These are phyloP conservation scores for Apantesis nais DNA, from an alignment of 2,888 invertebrate species.

Conservation along the genomic window DNA sequence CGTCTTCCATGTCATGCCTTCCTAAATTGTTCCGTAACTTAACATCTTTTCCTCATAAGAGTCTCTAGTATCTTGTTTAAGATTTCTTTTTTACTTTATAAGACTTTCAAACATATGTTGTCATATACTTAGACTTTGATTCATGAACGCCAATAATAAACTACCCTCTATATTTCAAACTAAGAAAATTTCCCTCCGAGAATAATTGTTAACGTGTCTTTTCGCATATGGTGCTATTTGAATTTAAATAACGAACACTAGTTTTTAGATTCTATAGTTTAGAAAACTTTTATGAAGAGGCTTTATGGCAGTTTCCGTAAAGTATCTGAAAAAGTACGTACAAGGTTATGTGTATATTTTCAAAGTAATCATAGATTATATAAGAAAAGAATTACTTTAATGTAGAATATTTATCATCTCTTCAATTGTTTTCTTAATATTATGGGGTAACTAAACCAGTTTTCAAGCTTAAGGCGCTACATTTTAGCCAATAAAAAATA, in stretches of 20 bases:
- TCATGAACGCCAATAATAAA: constrained; percentile 10
- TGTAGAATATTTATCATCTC: too few species aligned
- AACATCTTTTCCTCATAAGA: not conserved
- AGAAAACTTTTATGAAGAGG: not conserved
- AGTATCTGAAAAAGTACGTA: not conserved
- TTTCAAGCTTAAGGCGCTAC: not conserved
- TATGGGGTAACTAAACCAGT: not conserved
- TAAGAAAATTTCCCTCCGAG: constrained; percentile 30
- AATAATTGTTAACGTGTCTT: constrained; percentile 32
- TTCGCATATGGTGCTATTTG: constrained; percentile 36
- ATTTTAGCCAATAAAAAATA: not conserved
- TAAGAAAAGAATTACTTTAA: too few species aligned
- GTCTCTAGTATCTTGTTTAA: not conserved
- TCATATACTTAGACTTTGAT: not conserved
- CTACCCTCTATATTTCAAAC: constrained; percentile 25
- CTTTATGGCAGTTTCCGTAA: not conserved
- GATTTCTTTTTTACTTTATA: too few species aligned
- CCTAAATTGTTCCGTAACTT: not conserved
- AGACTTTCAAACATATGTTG: not conserved
- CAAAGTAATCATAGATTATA: too few species aligned
- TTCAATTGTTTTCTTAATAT: not conserved
- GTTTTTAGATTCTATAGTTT: constrained; percentile 7
- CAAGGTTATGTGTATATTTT: too few species aligned
- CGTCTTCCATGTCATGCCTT: not conserved
- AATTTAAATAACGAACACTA: constrained; percentile 30